These are phyloP conservation scores for Sylvia atricapilla DNA, from an alignment of 2,113 vertebrate genomes.

Conservation along the genomic window DNA sequence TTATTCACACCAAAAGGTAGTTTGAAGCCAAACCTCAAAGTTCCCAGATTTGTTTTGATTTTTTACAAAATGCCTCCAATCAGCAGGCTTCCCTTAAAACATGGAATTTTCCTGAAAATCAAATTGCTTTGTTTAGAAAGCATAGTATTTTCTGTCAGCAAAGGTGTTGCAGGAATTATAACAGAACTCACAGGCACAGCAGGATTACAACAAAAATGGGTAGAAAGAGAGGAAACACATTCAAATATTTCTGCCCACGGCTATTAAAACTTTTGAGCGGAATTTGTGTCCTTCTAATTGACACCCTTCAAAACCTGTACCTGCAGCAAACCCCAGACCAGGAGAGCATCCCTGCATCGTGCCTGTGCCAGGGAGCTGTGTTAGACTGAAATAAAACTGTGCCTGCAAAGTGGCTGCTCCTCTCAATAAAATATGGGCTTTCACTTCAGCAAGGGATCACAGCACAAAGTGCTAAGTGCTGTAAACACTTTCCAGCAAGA, in stretches of 20 bases:
- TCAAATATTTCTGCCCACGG: background rate
- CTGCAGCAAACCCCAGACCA: background rate
- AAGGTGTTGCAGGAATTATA: background rate
- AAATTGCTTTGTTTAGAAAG: background rate
- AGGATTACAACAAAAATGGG: background rate
- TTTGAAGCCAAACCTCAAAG: background rate
- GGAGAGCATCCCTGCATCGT: background rate
- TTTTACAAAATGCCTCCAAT: background rate
- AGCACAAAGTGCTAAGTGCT: slow-evolving; percentile 15
- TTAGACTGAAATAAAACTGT: background rate
- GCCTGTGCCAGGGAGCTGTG: background rate
- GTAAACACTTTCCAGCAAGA: slow-evolving; percentile 38
- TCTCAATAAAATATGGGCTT: background rate
- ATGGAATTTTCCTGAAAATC: background rate
- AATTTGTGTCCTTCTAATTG: background rate
- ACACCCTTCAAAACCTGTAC: background rate
- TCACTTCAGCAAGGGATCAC: background rate
- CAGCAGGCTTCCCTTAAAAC: background rate
- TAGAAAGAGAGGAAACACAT: background rate
- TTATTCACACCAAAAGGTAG: background rate
- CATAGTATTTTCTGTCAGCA: background rate
- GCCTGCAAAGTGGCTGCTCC: slow-evolving; percentile 6
- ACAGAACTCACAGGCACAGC: background rate
- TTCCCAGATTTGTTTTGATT: slow-evolving; percentile 23
- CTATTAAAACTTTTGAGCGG: background rate